A percentile compares a stretch with the other conserved stretches of the same genome.
phyloP scores from a whole-genome alignment of 2,888 invertebrate species.

The Tipula confusa region DNA sequence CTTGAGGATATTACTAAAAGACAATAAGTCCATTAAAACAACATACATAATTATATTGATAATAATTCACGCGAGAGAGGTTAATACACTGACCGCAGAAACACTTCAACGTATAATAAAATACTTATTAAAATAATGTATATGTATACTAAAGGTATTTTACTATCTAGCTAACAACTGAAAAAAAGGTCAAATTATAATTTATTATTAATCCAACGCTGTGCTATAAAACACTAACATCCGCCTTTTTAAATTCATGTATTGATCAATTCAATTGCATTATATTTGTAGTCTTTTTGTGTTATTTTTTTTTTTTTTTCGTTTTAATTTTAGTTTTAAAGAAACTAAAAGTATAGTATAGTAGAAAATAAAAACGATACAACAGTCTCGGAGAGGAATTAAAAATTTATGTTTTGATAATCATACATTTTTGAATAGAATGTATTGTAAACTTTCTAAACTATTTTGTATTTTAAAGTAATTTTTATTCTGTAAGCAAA shows the following conservation, averaged over 20 bases:
- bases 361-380: background rate
- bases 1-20: background rate
- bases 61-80: background rate
- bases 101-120: background rate
- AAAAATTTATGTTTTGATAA: background rate
- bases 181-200: background rate
- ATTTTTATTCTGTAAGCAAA: background rate
- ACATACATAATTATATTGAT: background rate
- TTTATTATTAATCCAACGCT: background rate
- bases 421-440: constrained; percentile 16
- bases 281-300: background rate
- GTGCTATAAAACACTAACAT: background rate
- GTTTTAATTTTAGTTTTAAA: background rate
- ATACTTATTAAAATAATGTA: background rate
- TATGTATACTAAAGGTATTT: background rate
- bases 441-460: constrained; percentile 9
- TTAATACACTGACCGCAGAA: background rate
- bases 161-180: background rate
- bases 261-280: constrained; percentile 20
- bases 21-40: background rate
- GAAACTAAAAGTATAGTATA: background rate
- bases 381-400: background rate
- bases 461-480: background rate
- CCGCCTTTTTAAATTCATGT: background rate
- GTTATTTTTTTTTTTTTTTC: too few species aligned